Percentiles rank a stretch among this genome's conserved stretches.
Conservation (phyloP, 2,888 invertebrate genomes). For the Andrena fulva region DNA sequence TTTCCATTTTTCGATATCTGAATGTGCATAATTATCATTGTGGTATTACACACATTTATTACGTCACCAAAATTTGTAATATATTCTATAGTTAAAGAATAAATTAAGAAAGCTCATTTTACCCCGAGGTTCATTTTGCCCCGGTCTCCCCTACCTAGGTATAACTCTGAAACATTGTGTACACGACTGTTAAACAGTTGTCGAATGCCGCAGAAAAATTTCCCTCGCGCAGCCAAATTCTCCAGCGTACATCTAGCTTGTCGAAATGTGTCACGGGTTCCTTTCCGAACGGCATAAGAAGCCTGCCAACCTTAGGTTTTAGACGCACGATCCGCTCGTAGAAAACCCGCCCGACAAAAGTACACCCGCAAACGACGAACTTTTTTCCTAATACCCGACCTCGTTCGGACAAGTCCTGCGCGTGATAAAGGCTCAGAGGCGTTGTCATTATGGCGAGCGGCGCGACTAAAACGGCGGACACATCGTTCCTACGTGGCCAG, state of each 20-base stretch:
- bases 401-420: slow-evolving; percentile 59
- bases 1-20: too few species aligned
- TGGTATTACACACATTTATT: too few species aligned
- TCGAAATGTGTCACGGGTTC: slow-evolving; percentile 12
- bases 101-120: too few species aligned
- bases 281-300: slow-evolving; percentile 3
- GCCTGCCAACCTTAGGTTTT: slow-evolving; percentile 4
- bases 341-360: slow-evolving; percentile 26
- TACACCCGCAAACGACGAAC: slow-evolving; percentile 43
- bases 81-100: too few species aligned
- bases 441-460: slow-evolving; percentile 70
- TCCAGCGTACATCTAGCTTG: not conserved
- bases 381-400: slow-evolving; percentile 59
- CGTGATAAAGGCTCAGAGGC: slow-evolving; percentile 72
- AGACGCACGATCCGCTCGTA: slow-evolving; percentile 27
- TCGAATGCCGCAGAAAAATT: not conserved
- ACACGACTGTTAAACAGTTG: not conserved
- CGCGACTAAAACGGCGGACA: slow-evolving; percentile 71
- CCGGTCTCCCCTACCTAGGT: too few species aligned
- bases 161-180: too few species aligned
- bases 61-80: too few species aligned
- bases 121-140: too few species aligned
- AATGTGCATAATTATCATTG: too few species aligned
- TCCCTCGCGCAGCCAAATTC: not conserved
- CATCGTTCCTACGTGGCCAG: slow-evolving; percentile 74